These are phyloP conservation scores for Phoxinus dragarum DNA, from an alignment of 2,797 vertebrate species.

Conservation along the genomic window DNA sequence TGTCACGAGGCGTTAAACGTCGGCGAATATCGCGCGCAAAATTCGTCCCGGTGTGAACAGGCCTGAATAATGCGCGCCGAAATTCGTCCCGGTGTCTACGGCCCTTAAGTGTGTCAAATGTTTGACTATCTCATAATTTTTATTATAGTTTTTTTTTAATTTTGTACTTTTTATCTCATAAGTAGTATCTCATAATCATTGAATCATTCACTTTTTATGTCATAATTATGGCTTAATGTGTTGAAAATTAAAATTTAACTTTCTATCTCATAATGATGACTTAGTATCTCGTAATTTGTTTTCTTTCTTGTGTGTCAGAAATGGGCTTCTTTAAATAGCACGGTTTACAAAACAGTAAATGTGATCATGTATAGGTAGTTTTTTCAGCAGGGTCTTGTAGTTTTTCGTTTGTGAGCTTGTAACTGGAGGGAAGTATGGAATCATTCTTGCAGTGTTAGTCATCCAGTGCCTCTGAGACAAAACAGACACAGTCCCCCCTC, in stretches of 20 bases:
- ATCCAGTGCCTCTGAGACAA: constrained; percentile 52
- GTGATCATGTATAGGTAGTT: not conserved
- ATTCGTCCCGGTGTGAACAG: too few relatives aligned
- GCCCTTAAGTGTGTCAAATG: too few relatives aligned
- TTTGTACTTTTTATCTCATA: not conserved
- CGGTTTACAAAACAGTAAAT: not conserved
- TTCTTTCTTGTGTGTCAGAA: not conserved
- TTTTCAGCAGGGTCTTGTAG: not conserved
- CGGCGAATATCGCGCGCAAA: too few relatives aligned
- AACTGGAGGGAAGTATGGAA: constrained; percentile 50
- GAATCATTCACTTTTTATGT: not conserved
- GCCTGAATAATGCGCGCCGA: too few relatives aligned
- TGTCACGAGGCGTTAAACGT: too few relatives aligned
- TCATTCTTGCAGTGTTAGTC: constrained; percentile 62
- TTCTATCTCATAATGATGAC: not conserved
- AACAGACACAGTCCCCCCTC: constrained; percentile 37
- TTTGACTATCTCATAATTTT: too few relatives aligned
- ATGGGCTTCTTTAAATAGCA: not conserved
- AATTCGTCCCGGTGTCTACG: too few relatives aligned
- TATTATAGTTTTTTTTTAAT: too few relatives aligned
- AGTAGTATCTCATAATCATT: not conserved
- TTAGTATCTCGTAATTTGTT: not conserved
- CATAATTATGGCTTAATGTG: not conserved
- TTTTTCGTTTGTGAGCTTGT: constrained; percentile 41
- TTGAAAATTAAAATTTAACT: not conserved